Conservation (phyloP, 2,113 vertebrate species). For the Pao palembangensis region DNA sequence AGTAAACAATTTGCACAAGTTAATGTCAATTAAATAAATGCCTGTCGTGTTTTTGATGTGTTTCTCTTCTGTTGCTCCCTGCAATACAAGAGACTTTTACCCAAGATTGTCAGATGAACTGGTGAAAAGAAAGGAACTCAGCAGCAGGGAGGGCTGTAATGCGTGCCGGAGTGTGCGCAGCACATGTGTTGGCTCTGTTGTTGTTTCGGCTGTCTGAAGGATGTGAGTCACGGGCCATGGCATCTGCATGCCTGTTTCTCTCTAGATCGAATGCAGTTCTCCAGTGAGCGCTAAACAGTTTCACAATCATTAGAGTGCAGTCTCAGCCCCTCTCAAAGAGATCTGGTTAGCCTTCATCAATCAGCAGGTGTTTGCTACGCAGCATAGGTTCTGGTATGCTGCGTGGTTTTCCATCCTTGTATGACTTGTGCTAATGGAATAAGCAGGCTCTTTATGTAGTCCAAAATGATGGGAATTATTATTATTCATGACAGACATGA, state of each 20-base stretch:
- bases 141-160: constrained; percentile 17
- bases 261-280: constrained; percentile 39
- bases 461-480: constrained; percentile 32
- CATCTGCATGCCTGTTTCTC: constrained; percentile 1
- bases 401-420: constrained; percentile 33
- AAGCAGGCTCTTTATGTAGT: constrained; percentile 21
- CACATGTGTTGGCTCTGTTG: constrained; percentile 12
- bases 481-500: no score
- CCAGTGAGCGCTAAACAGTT: constrained; percentile 60
- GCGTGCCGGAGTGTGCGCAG: constrained; percentile 16
- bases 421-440: constrained; percentile 46
- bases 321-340: constrained; percentile 35
- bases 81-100: constrained; percentile 45
- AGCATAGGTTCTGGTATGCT: constrained; percentile 42
- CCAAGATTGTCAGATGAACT: constrained; percentile 13
- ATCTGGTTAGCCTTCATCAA: constrained; percentile 19
- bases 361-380: constrained; percentile 44
- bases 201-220: constrained; percentile 23
- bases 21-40: constrained; percentile 40
- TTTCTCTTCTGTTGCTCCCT: constrained; percentile 40
- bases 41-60: no score
- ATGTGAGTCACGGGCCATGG: constrained; percentile 33
- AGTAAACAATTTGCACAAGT: no score
- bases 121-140: background rate
- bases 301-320: constrained; percentile 57